A percentile compares a stretch with the other conserved stretches of the same genome.
phyloP scores from a whole-genome alignment of 2,888 invertebrate species.

The Tipula helvola region DNA sequence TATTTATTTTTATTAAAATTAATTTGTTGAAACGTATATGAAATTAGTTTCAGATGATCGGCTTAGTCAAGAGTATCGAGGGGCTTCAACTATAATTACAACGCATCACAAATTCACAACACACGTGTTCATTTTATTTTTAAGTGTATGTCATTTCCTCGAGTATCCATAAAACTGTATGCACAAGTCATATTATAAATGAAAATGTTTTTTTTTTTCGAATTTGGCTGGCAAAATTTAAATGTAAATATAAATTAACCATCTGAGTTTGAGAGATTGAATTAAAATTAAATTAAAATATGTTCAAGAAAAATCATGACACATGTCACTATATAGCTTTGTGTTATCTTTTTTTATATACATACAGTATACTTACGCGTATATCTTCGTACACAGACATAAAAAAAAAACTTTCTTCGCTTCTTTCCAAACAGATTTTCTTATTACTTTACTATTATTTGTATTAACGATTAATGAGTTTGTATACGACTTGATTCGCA shows the following conservation, averaged over 20 bases:
- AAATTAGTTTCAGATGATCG: background rate
- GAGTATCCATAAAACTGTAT: background rate
- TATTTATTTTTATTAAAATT: background rate
- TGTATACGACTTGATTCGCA: background rate
- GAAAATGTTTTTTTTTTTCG: background rate
- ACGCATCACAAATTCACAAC: background rate
- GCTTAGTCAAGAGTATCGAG: background rate
- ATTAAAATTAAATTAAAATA: background rate
- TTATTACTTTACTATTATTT: background rate
- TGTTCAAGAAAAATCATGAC: background rate
- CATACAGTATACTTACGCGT: background rate
- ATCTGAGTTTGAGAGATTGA: background rate
- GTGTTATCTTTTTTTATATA: background rate
- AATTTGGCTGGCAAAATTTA: background rate
- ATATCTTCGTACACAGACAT: background rate
- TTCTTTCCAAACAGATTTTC: background rate
- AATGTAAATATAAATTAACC: background rate
- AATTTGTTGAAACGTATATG: background rate
- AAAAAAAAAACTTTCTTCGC: background rate
- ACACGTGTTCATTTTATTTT: background rate
- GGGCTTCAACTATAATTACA: background rate
- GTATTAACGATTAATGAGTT: background rate
- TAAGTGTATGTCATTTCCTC: background rate
- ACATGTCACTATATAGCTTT: background rate
- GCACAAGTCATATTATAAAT: background rate